Evolutionary conservation across 2,888 invertebrate species (phyloP), one percentile per base, ranked within the genome.

Genomic region (Cataglyphis altisquamis): DNA sequence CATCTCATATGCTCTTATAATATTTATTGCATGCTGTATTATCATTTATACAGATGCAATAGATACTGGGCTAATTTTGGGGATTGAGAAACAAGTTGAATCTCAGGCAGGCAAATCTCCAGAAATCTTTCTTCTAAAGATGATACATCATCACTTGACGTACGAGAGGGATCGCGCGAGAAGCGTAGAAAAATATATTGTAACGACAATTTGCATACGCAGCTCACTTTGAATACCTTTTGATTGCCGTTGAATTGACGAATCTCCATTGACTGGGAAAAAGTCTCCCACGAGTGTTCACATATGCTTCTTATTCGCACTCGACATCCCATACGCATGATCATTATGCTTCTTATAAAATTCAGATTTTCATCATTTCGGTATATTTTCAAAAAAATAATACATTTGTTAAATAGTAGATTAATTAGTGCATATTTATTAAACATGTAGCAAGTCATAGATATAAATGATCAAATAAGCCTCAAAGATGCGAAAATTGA

Each of bases 141-240:
- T 92, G 92, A 93, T 93, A 90, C 91, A 94, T 94, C 91, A 89
- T 90, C 87, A 83, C 86, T 85, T 84, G 87, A 89, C 89, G 85
- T 87, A 72, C 80, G 78, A 68, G 80, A 87, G 74, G 68, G 82
- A 73, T 57, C 63, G 45, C 29, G 45, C 67, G 80, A 86, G 68
- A 88, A 15, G 4, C 6, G 84, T 74, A 87, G 80, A 82, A 86
- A 81, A 72, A 55, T 60, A 70, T 84, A 87, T 91, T 91, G 89
- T 90, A 48, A 67, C 36, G 72, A 73, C 52, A 89, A 93, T 92
- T 93, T 93, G 92, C 94, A 94, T 93, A 90, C 84, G 84, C 84
- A 86, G 84, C 74, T 62, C 78, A 82, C 63, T 86, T 57, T 92
- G 92, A 93, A 92, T 93, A 83, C 90, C 68, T 36, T 84, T 84